A percentile compares a stretch with the other conserved stretches of the same genome.
These are phyloP conservation scores for Carpatolechia fugitivella DNA, from an alignment of 2,888 invertebrate genomes.

Conservation along the genomic window DNA sequence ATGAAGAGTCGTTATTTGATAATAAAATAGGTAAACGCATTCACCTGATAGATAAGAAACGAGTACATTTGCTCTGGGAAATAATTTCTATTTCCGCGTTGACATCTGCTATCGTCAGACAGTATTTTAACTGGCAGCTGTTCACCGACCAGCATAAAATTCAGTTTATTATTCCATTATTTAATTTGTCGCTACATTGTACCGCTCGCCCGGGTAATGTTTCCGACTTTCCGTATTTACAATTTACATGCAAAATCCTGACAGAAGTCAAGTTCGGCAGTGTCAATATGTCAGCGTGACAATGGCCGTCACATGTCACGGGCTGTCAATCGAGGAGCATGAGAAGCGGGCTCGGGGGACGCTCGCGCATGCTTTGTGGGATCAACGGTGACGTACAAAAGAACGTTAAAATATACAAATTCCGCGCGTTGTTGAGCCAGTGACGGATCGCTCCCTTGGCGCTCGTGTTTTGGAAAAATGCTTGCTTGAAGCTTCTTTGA, in stretches of 20 bases:
- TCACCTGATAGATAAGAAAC: too few species aligned
- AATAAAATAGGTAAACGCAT: too few species aligned
- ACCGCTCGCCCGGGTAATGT: slow-evolving; percentile 53
- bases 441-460: slow-evolving; percentile 63
- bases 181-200: slow-evolving; percentile 76
- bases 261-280: slow-evolving; percentile 76
- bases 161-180: slow-evolving; percentile 71
- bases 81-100: slow-evolving; percentile 28
- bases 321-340: slow-evolving; percentile 68
- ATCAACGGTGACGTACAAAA: slow-evolving; percentile 36
- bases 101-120: slow-evolving; percentile 41
- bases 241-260: slow-evolving; percentile 70
- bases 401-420: slow-evolving; percentile 43
- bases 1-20: not conserved
- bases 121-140: slow-evolving; percentile 54
- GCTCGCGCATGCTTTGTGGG: slow-evolving; percentile 41
- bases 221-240: slow-evolving; percentile 76
- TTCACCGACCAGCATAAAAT: slow-evolving; percentile 38
- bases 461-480: slow-evolving; percentile 24
- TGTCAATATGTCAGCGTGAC: slow-evolving; percentile 76
- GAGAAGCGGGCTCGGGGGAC: slow-evolving; percentile 66
- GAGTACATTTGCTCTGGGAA: too few species aligned
- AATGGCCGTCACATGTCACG: slow-evolving; percentile 72
- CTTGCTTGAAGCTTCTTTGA: slow-evolving; percentile 5
- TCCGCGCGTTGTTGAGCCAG: slow-evolving; percentile 48